Conservation (phyloP, 2,888 invertebrate species). For the Lycocerus yunnanus region DNA sequence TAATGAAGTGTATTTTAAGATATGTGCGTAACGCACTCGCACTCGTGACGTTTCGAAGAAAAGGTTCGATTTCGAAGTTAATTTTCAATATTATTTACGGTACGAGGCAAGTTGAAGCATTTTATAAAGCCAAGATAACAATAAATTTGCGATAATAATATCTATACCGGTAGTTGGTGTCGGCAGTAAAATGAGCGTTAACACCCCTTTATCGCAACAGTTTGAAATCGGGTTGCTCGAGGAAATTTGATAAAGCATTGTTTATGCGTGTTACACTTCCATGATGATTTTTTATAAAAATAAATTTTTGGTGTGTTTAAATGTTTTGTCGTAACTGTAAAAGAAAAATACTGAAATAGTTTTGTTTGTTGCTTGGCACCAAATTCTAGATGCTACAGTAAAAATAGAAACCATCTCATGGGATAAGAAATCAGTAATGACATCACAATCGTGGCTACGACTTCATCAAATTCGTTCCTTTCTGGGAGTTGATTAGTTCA, state of each 20-base stretch:
- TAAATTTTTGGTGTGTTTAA: neutral
- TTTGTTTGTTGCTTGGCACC: conserved; percentile 35
- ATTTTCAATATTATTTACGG: neutral
- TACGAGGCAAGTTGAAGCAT: neutral
- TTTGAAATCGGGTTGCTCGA: neutral
- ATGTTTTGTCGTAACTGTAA: conserved; percentile 13
- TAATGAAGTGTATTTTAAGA: neutral
- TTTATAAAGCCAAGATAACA: conserved; percentile 17
- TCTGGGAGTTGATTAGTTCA: conserved; percentile 43
- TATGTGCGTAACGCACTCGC: neutral
- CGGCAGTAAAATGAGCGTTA: conserved; percentile 14
- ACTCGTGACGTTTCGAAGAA: neutral
- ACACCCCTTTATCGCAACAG: neutral
- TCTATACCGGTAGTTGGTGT: conserved; percentile 33
- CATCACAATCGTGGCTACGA: conserved; percentile 40
- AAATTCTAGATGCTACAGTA: conserved; percentile 41
- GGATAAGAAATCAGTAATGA: conserved; percentile 42
- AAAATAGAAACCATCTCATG: conserved; percentile 43
- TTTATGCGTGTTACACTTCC: neutral
- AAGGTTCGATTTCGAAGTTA: neutral
- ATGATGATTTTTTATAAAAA: neutral
- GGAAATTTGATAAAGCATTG: neutral
- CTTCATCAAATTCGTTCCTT: conserved; percentile 44
- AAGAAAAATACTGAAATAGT: conserved; percentile 19
- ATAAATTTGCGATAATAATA: conserved; percentile 1